Evolutionary conservation across 2,113 vertebrate genomes (phyloP), one percentile per base, ranked within the genome.

Genomic region (Indicator maculatus): DNA sequence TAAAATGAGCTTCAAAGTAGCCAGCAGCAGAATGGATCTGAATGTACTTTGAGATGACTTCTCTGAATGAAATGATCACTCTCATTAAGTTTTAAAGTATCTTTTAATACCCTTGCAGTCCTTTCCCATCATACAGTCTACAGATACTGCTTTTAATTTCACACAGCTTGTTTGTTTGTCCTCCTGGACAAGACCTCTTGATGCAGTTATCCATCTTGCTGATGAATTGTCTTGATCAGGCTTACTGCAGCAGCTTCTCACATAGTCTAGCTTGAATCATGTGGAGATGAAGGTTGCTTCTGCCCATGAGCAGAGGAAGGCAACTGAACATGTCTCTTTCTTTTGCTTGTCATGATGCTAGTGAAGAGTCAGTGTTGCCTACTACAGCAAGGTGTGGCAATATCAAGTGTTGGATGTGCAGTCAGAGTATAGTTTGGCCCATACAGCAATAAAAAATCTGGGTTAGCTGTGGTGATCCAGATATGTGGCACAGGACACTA

Each of bases 61-160:
- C 64, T 89, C 75, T 91, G 69, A 70, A 55, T 81, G 39, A 89
- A 85, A 90, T 86, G 45, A 63, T 73, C 16, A 70, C 41, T 63
- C 86, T 95, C 61, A 71, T 93, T 95, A 93, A 87, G 94, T 86
- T 16, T 91, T 95, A 65, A 95, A 89, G 44, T 38, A 2, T 27
- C 72, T 33, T 83, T 83, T 86, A 89, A 73, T 92, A 91, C 80
- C 65, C 23, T 80, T 83, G 33, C 72, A 77, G 33, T 80, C 12
- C 17, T 86, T 88, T 96, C 79, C 28, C 56, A 19, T 60, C 15
- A 3, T 91, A n/a, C 56, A 88, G 52, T 33, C 79, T 83, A 50
- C 20, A 70, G 79, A 33, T 76, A 30, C 58, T 80, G 53, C 56
- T 89, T 93, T 89, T 87, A 69, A 70, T 50, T 76, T 77, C 81